Conservation (phyloP, 2,888 invertebrate species). For the Aspidapion aeneum region DNA sequence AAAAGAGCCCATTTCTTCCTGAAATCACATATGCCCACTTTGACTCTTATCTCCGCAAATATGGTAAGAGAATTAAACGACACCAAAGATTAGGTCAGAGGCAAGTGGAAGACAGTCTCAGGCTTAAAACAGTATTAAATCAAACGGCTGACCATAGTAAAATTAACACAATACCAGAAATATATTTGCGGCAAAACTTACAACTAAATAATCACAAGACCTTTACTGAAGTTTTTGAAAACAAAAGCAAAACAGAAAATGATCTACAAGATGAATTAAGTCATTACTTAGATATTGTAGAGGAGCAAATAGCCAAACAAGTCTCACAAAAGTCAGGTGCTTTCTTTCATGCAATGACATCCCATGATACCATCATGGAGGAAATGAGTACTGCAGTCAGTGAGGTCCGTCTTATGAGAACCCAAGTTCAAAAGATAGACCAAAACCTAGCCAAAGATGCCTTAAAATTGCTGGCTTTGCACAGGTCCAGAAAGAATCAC, state of each 20-base stretch:
- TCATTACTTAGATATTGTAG: slow-evolving; percentile 92
- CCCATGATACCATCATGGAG: slow-evolving; percentile 95
- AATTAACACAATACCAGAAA: slow-evolving; percentile 73
- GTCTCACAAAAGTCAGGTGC: slow-evolving; percentile 93
- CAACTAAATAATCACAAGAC: slow-evolving; percentile 69
- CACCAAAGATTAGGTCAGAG: slow-evolving; percentile 53
- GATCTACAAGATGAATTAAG: slow-evolving; percentile 87
- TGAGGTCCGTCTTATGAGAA: slow-evolving; percentile 69
- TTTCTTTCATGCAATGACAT: slow-evolving; percentile 97
- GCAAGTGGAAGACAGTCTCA: slow-evolving; percentile 31
- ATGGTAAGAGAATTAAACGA: slow-evolving; percentile 62
- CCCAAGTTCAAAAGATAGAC: slow-evolving; percentile 75
- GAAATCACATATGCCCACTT: slow-evolving; percentile 82
- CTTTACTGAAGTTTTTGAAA: slow-evolving; percentile 21
- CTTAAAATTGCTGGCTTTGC: slow-evolving; percentile 70
- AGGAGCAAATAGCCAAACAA: slow-evolving; percentile 90
- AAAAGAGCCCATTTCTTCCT: slow-evolving; percentile 76
- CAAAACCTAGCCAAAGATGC: slow-evolving; percentile 75
- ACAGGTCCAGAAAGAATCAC: slow-evolving; percentile 63
- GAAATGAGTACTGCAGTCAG: slow-evolving; percentile 82
- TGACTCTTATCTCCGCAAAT: slow-evolving; percentile 80
- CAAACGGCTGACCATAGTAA: slow-evolving; percentile 39
- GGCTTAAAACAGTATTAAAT: slow-evolving; percentile 41
- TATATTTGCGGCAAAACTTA: slow-evolving; percentile 79
- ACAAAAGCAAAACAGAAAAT: slow-evolving; percentile 49